Evolutionary conservation across 2,113 vertebrate species (phyloP), one percentile per base, ranked within the genome.

Genomic region (Oceanites oceanicus): DNA sequence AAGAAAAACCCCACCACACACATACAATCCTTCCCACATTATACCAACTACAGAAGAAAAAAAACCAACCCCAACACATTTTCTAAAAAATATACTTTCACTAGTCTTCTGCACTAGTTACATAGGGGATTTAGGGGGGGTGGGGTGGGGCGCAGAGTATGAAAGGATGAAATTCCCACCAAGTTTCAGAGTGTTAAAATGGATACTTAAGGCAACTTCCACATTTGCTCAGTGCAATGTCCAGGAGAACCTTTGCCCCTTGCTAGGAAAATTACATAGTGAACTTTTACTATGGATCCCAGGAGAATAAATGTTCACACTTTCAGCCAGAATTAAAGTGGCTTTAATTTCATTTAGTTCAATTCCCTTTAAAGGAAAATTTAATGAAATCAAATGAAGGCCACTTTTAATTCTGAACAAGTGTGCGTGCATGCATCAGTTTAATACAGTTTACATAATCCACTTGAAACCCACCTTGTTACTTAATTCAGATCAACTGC

Each of bases 331-430:
- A 18, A 83, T 91, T 93, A 77, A 87, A 95, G 34, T 71, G 34
- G 42, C 42, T 90, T 96, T 94, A 80, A 96, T 96, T 97, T 2
- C 10, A 93, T 96, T 97, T 73, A 74, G 55, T 52, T 95, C 66
- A 89, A 93, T 94, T 95, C 81, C 17, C n/a, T 94, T 96, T 79
- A 90, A 94, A 94, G 29, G 55, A 86, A 94, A 96, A 88, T 90
- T 82, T 90, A 96, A 83, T 2, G 0, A 93, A 94, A 94, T 93
- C 74, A 96, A 88, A 93, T 86, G 40, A 93, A 82, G 50, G 15
- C 59, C 29, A 44, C 71, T 95, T 95, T 88, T 78, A 90, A 93
- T 93, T 95, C 95, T 4, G 11, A 92, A 86, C 2, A 5, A 91
- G n/a, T 9, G 26, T 47, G 55, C 16, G 7, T 14, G 27, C 63